Evolutionary conservation across 2,888 invertebrate genomes (phyloP), one percentile per base, ranked within the genome.

Genomic region (Melieria crassipennis): DNA sequence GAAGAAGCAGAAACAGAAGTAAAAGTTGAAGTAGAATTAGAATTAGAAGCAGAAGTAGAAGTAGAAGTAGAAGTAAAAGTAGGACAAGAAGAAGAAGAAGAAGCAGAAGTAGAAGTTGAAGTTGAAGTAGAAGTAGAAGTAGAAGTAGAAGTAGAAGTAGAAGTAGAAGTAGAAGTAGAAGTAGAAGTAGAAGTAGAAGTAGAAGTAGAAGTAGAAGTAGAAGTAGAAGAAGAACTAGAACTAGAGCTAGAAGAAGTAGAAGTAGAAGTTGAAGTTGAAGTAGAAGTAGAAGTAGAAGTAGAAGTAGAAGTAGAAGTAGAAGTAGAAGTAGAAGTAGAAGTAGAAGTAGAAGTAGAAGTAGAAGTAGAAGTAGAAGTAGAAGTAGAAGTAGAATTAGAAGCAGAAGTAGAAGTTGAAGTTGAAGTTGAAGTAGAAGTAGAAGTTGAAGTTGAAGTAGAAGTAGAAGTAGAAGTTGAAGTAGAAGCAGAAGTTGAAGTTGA

Each of bases 61-160:
- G 69, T 52, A 10, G 48, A n/a, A 63, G 67, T 11, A 45, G 16
- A 10, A 46, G n/a, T 1, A 7, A 52, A 47, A 68, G 68, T 58
- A 58, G 68, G 1, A 16, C 1, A 68, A 68, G 68, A 46, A 58
- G 68, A 68, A 58, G 60, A 60, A 58, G 68, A 47, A 58, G 68
- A 68, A 68, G 68, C 47, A 58, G 68, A 68, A 68, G 68, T 58
- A 48, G 68, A 68, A 68, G 68, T 47, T 48, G 68, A 68, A 68
- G 69, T 57, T 57, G 69, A 69, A 64, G 69, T 63, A 63, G 64
- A 69, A 62, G 64, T 56, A 63, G 69, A 69, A 62, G 69, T 63
- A 63, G 69, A 70, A 63, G 69, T 30, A 60, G 69, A 70, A 47
- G 58, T 45, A 66, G 66, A 66, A 66, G 66, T 52, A 30, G 1